These are phyloP conservation scores for Strigamia maritima DNA, from an alignment of 2,888 invertebrate genomes.

Conservation along the genomic window DNA sequence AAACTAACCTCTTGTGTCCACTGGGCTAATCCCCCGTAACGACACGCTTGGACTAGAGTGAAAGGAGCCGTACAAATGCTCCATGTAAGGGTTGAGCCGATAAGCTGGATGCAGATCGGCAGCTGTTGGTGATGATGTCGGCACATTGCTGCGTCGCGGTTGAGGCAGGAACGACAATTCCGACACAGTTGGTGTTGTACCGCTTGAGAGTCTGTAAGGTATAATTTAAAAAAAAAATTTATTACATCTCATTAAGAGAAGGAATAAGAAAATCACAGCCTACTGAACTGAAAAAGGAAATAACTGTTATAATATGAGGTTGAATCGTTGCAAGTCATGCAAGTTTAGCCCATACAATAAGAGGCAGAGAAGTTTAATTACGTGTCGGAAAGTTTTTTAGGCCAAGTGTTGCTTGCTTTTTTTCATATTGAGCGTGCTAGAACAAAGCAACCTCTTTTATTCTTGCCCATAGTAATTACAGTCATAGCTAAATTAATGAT, in stretches of 20 bases:
- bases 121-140: conserved; percentile 44
- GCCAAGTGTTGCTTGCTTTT: not conserved
- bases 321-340: not conserved
- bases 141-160: conserved; percentile 41
- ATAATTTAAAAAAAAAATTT: not conserved
- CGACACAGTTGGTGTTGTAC: conserved; percentile 44
- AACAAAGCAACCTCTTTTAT: conserved; percentile 8
- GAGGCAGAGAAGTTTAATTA: conserved; percentile 10
- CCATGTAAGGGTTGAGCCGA: conserved; percentile 70
- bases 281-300: not conserved
- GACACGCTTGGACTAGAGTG: conserved; percentile 66
- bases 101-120: conserved; percentile 65
- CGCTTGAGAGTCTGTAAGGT: conserved; percentile 42
- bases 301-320: not conserved
- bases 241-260: not conserved
- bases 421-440: not conserved
- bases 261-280: not conserved
- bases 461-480: conserved; percentile 33
- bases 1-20: conserved; percentile 56
- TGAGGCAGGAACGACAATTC: conserved; percentile 47
- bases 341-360: not conserved
- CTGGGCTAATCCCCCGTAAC: conserved; percentile 59
- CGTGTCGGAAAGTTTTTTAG: conserved; percentile 15
- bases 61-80: conserved; percentile 71
- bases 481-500: conserved; percentile 37